Evolutionary conservation across 2,113 vertebrate genomes (phyloP).

Genomic region (Cololabis saira): DNA sequence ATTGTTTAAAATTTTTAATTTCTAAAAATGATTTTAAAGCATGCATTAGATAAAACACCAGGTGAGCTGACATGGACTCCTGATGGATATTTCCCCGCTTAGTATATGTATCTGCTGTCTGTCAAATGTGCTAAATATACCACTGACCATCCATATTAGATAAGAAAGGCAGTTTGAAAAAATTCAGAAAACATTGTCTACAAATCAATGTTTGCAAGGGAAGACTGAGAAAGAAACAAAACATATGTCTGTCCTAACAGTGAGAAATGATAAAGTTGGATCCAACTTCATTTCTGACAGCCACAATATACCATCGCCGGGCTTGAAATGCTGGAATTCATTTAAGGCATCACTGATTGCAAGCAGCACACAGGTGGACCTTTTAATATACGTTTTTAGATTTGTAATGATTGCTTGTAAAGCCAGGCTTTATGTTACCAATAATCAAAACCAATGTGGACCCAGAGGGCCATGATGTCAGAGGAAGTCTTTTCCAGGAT

Average conservation of each 20-base stretch:
- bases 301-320: neutral
- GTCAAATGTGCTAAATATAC: neutral
- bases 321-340: no score
- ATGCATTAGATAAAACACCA: neutral
- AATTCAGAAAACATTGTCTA: no score
- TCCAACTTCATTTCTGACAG: no score
- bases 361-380: neutral
- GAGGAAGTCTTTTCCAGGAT: constrained; percentile 51
- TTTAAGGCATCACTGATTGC: neutral
- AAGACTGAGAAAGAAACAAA: no score
- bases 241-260: no score
- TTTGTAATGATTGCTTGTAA: neutral
- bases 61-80: constrained; percentile 29
- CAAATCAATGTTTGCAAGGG: no score
- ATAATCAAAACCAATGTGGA: constrained; percentile 13
- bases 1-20: neutral
- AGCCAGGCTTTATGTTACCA: constrained; percentile 7
- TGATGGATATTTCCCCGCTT: constrained; percentile 32
- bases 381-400: neutral
- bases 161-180: no score
- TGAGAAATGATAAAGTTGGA: no score
- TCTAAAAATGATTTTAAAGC: no score
- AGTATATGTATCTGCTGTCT: constrained; percentile 41
- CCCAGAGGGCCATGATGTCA: constrained; percentile 58
- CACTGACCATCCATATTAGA: no score